These are phyloP conservation scores for Gortyna flavago DNA, from an alignment of 2,888 invertebrate genomes.

Conservation along the genomic window DNA sequence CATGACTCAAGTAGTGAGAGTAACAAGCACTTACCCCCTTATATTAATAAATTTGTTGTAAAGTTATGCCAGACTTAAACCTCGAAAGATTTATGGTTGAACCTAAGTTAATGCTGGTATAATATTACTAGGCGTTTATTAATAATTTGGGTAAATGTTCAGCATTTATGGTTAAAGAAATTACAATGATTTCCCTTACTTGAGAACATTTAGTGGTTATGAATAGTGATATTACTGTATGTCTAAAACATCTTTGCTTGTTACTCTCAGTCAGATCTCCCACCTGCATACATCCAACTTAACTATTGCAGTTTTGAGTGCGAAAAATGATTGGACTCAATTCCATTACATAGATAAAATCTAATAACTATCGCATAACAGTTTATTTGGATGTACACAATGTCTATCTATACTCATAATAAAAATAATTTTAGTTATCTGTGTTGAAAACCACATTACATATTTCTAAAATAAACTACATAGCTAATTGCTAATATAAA, in stretches of 20 bases:
- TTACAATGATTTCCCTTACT: background rate
- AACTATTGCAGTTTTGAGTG: background rate
- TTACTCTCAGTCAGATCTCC: conserved; percentile 16
- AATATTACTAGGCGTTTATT: background rate
- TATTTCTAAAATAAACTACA: conserved; percentile 83
- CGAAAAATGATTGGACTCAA: background rate
- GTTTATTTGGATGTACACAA: conserved; percentile 50
- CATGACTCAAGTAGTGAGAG: conserved; percentile 13
- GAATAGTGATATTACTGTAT: conserved; percentile 8
- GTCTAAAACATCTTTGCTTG: conserved; percentile 22
- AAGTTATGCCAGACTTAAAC: background rate
- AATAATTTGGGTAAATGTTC: background rate
- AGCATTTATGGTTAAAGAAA: background rate
- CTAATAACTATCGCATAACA: conserved; percentile 9
- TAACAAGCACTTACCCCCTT: conserved; percentile 24
- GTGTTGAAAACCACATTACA: conserved; percentile 66
- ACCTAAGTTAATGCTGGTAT: background rate
- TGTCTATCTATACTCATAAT: conserved; percentile 60
- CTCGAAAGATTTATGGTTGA: background rate
- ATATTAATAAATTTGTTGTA: background rate
- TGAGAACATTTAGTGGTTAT: conserved; percentile 1
- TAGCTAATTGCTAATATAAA: conserved; percentile 84
- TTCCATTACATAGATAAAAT: conserved; percentile 4
- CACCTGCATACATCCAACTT: conserved; percentile 31
- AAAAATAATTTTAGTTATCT: conserved; percentile 65